Evolutionary conservation across 2,888 invertebrate species (phyloP).

Genomic region (Diarsia dahlii): DNA sequence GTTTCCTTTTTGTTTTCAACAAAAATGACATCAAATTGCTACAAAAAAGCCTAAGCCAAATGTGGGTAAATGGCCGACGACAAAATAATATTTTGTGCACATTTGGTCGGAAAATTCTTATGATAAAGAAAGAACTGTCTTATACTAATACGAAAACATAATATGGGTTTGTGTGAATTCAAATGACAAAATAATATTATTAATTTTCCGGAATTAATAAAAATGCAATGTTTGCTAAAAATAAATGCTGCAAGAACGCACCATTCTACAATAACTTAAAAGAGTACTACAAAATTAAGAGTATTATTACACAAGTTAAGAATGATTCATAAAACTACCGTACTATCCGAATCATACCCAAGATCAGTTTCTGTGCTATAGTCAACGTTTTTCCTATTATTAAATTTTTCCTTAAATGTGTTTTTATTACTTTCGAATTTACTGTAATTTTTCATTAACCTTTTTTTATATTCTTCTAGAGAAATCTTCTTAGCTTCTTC

Average conservation of each 20-base stretch:
- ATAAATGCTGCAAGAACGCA: background rate
- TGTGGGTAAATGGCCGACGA: too few species aligned
- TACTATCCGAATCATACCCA: constrained; percentile 75
- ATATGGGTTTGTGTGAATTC: background rate
- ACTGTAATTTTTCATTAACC: constrained; percentile 41
- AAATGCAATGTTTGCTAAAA: background rate
- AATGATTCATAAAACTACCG: constrained; percentile 59
- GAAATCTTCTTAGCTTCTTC: constrained; percentile 73
- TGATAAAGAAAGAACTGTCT: background rate
- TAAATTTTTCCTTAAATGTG: constrained; percentile 20
- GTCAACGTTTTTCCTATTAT: constrained; percentile 33
- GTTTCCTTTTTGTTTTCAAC: background rate
- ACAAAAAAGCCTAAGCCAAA: too few species aligned
- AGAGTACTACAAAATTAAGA: background rate
- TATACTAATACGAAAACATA: background rate
- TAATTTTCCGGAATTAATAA: background rate
- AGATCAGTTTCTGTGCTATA: constrained; percentile 68
- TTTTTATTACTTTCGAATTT: constrained; percentile 13
- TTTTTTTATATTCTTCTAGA: constrained; percentile 76
- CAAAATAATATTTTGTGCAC: too few species aligned
- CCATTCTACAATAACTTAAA: background rate
- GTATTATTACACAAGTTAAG: background rate
- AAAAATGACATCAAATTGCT: background rate
- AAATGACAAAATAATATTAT: background rate
- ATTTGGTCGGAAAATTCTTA: background rate